phyloP scores from a whole-genome alignment of 2,113 vertebrate genomes.

The Apodemus speciosus region DNA sequence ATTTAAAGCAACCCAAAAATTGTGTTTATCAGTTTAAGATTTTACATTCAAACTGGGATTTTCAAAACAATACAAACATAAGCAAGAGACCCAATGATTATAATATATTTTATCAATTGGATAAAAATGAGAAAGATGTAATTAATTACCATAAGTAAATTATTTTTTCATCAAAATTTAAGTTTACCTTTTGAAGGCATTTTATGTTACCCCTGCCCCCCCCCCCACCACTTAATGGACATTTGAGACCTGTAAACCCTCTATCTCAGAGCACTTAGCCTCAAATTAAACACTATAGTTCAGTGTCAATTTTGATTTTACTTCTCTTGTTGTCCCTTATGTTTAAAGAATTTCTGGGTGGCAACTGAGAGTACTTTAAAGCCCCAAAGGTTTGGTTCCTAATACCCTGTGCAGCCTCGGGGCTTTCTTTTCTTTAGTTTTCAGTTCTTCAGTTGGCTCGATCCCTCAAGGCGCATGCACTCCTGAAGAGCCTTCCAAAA shows the following conservation, averaged over 20 bases:
- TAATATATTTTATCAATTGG: neutral
- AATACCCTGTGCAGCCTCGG: neutral
- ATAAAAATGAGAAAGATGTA: neutral
- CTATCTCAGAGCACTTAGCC: neutral
- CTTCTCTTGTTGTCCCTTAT: neutral
- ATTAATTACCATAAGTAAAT: neutral
- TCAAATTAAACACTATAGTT: neutral
- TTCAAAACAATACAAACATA: neutral
- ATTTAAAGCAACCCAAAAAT: neutral
- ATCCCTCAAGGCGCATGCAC: slow-evolving; percentile 50
- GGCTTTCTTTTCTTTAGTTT: neutral
- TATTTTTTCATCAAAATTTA: neutral
- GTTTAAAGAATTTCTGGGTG: neutral
- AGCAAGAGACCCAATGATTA: neutral
- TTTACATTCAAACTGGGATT: neutral
- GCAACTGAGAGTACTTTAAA: neutral
- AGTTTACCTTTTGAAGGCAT: neutral
- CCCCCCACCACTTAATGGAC: neutral
- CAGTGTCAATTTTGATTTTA: neutral
- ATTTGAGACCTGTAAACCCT: neutral
- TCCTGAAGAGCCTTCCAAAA: slow-evolving; percentile 89
- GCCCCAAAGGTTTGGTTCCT: neutral
- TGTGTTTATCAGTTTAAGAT: neutral
- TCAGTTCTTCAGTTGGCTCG: too few species aligned
- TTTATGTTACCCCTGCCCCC: too few species aligned